phyloP scores from a whole-genome alignment of 2,797 vertebrate species.

The Mergus octosetaceus region DNA sequence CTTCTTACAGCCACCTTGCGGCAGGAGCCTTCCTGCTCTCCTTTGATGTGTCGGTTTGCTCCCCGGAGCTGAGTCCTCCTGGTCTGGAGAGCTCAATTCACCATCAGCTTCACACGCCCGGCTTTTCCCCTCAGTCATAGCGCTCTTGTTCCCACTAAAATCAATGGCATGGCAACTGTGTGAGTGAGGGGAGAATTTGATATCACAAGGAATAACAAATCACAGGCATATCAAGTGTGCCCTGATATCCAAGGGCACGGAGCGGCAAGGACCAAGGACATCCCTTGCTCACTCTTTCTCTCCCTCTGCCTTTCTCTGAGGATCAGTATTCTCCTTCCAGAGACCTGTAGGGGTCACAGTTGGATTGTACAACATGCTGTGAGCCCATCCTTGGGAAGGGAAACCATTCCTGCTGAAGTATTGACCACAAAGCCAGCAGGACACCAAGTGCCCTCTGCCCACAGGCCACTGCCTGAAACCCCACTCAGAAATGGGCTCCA shows the following conservation, averaged over 20 bases:
- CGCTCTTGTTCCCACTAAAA: neutral
- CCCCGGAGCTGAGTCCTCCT: neutral
- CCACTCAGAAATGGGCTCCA: neutral
- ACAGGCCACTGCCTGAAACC: neutral
- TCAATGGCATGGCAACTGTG: neutral
- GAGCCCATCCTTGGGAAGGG: neutral
- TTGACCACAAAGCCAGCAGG: neutral
- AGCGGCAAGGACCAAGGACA: neutral
- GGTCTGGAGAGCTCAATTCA: neutral
- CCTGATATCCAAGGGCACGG: neutral
- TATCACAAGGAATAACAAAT: constrained; percentile 22
- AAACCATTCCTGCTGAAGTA: neutral
- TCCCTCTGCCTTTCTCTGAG: neutral
- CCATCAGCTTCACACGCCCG: neutral
- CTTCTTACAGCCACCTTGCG: neutral
- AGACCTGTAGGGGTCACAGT: constrained; percentile 45
- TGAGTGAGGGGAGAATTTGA: neutral
- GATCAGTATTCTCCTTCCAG: neutral
- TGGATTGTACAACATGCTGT: neutral
- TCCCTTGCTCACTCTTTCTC: neutral
- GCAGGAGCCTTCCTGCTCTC: neutral
- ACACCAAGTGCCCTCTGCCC: neutral
- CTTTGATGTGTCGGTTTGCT: neutral
- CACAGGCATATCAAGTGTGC: neutral
- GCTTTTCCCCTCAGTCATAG: neutral